Base-by-base conservation (phyloP, 2,797 vertebrate species). In the Darevskia mixta region DNA sequence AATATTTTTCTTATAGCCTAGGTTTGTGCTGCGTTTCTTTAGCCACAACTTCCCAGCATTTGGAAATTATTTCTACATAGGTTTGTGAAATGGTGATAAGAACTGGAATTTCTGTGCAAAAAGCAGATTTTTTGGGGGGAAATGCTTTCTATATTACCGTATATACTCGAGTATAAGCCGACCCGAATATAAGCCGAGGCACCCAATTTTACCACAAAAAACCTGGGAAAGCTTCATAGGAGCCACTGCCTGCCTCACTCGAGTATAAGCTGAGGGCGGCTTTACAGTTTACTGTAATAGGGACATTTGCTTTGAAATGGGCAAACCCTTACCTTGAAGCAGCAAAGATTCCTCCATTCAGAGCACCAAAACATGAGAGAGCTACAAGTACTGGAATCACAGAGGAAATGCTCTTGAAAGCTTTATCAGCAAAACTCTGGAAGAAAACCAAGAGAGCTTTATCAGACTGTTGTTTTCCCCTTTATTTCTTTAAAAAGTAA, bases 281-380 rank as follows among this genome's bases (percentile, higher is more conserved):
- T n/a, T n/a, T n/a, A n/a, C 41, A 49, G 10, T 29, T 32, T 67
- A 13, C 27, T 32, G 35, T 15, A 38, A 38, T 7, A 66, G 1
- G 41, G 8, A 45, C 43, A 45, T 66, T 71, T 66, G 8, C 10
- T 20, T 23, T 27, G 20, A 29, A 20, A 49, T 5, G 27, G 71
- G 58, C 69, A 79, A 73, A 8, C 4, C 18, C 71, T 87, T 87
- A 92, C 91, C 88, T 94, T 66, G 90, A 91, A 87, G 90, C 87
- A 86, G 92, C 91, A 58, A 85, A 90, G 41, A 89, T 91, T 45
- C 85, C 92, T 71, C 86, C 85, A 3, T 83, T 87, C 2, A 8
- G 81, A 61, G 90, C 90, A 25, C 93, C 93, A 79, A 96, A 93
- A 83, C 81, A 88, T 20, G 92, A 87, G 45, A 87, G 79, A 49